Evolutionary conservation across 2,113 vertebrate species (phyloP), one percentile per base, ranked within the genome.

Genomic region (Neodontobutis hainanensis): DNA sequence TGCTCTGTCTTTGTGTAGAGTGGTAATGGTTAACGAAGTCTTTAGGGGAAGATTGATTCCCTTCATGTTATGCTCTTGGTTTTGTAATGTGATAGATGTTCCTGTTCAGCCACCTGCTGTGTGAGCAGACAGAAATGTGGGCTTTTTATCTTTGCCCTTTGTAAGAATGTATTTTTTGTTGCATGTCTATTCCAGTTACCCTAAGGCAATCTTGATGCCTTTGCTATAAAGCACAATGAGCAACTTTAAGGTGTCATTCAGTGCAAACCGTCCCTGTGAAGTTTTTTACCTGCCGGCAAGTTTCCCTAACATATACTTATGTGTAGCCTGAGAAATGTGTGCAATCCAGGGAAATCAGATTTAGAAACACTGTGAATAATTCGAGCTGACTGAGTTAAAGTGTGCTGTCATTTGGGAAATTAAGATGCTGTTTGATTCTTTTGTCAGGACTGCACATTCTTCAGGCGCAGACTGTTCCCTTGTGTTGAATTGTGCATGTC

Each of bases 41-140:
- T 78, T 80, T 48, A 42, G 46, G 61, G 65, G 49, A 75, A 75
- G 78, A 85, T 65, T 70, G 70, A 81, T 82, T 86, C 65, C 59
- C 72, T 47, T 19, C 63, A 49, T 71, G 44, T 55, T 45, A 47
- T 43, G 15, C 75, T 47, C 56, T 81, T 77, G 47, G 60, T 82
- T 75, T 27, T 81, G 61, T 59, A 62, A 40, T 65, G 60, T 74
- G 81, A 89, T 73, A 61, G 60, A 85, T 78, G 57, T 80, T 68
- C 77, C 81, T 81, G 80, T 73, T 73, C 52, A 75, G 62, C 48
- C 19, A 10, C 63, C 65, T 35, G 75, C 58, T 63, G 38, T 49
- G 69, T 68, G 55, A 65, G 42, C 40, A 79, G 82, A 85, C 79
- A 78, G 56, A 81, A 78, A 79, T 66, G 11, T 14, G 59, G 36